Conservation (phyloP, 1,140 invertebrate species). For the Pinna nobilis region DNA sequence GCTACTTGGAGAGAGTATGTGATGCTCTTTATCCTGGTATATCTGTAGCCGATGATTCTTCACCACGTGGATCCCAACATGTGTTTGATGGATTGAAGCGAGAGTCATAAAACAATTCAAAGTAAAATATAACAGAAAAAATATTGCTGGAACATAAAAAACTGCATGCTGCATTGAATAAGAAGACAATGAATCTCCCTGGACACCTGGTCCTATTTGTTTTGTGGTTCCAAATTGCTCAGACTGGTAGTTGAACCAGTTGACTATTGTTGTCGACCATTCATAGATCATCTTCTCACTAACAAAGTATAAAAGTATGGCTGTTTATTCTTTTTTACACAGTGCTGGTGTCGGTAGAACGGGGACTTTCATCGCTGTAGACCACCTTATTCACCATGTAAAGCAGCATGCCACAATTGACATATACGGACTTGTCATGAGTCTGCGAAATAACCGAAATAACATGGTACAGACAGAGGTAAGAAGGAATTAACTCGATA, state of each 20-base stretch:
- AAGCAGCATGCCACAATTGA: constrained; percentile 90
- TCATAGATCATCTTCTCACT: background rate
- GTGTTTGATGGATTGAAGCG: too few species aligned
- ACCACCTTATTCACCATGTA: constrained; percentile 93
- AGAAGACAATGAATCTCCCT: background rate
- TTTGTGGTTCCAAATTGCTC: background rate
- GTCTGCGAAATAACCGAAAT: constrained; percentile 90
- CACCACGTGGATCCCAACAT: too few species aligned
- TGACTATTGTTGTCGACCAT: background rate
- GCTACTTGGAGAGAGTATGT: too few species aligned
- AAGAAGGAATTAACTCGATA: too few species aligned
- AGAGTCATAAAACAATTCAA: too few species aligned
- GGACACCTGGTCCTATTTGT: background rate
- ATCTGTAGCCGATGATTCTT: too few species aligned
- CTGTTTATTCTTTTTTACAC: background rate
- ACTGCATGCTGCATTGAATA: background rate
- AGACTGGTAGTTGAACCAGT: background rate
- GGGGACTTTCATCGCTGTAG: constrained; percentile 95
- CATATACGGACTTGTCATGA: constrained; percentile 97
- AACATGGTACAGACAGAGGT: constrained; percentile 86
- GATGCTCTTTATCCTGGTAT: too few species aligned
- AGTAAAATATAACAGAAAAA: too few species aligned
- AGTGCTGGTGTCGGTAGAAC: constrained; percentile 74
- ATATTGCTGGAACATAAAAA: too few species aligned
- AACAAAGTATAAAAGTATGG: background rate